phyloP scores from a whole-genome alignment of 2,113 vertebrate species.

The Microtus richardsoni region DNA sequence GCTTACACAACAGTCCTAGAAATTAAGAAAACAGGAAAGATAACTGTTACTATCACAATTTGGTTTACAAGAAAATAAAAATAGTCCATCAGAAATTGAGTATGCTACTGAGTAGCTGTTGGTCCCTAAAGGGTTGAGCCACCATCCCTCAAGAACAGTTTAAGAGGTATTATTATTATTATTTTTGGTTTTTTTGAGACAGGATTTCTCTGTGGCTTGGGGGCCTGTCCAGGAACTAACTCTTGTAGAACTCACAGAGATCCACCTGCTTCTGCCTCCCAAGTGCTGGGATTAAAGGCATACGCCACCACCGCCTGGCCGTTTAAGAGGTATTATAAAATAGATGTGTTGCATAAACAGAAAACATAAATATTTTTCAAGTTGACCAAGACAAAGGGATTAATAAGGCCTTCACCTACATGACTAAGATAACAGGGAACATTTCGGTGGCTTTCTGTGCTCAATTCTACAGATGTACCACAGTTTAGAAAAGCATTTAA shows the following conservation, averaged over 20 bases:
- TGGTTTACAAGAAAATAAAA: background rate
- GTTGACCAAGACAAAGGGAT: background rate
- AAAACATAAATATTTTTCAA: background rate
- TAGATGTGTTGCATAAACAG: background rate
- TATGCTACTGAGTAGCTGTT: background rate
- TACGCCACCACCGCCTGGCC: accelerated
- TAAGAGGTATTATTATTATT: background rate
- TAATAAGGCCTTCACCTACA: background rate
- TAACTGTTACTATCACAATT: background rate
- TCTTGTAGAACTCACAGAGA: too few relatives aligned
- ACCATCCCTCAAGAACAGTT: background rate
- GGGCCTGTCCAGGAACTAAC: too few relatives aligned
- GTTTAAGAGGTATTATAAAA: background rate
- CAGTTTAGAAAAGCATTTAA: background rate
- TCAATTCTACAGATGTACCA: background rate
- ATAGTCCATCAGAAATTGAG: background rate
- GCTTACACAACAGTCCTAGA: conserved; percentile 97
- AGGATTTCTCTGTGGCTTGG: too few relatives aligned
- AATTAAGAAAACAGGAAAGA: background rate
- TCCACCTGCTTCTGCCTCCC: too few relatives aligned
- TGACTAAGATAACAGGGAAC: background rate
- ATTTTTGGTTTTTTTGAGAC: too few relatives aligned
- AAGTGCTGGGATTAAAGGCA: too few relatives aligned
- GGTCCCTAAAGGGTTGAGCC: too few relatives aligned
- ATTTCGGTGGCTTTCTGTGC: background rate